Conservation (phyloP, 2,888 invertebrate genomes). For the Xestia ashworthii region DNA sequence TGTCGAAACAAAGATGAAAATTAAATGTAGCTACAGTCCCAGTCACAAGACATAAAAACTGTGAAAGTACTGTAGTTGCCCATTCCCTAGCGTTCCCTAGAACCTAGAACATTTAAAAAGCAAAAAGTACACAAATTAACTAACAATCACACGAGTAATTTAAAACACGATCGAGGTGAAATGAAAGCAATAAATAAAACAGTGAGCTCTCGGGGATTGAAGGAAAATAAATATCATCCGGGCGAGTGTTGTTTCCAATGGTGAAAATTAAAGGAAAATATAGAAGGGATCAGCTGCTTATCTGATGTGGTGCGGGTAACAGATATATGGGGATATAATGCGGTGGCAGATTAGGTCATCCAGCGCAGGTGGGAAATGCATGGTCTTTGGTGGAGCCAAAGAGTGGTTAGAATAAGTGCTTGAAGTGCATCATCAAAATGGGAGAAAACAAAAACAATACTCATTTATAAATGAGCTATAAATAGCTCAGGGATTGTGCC, state of each 20-base stretch:
- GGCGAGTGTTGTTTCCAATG: constrained; percentile 64
- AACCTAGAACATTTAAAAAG: constrained; percentile 64
- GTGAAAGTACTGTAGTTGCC: too few relatives aligned
- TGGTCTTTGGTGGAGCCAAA: neutral
- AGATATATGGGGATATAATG: constrained; percentile 39
- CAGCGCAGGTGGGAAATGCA: constrained; percentile 16
- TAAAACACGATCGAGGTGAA: constrained; percentile 80
- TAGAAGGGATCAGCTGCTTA: constrained; percentile 61
- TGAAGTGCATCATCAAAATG: neutral
- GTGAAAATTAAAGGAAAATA: constrained; percentile 66
- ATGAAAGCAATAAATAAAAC: constrained; percentile 81
- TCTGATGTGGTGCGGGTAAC: constrained; percentile 42
- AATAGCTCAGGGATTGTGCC: neutral
- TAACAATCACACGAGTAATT: constrained; percentile 81
- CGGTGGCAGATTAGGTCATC: constrained; percentile 29
- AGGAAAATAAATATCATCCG: constrained; percentile 75
- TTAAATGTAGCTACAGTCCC: too few relatives aligned
- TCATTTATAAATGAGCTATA: too few relatives aligned
- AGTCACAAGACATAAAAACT: too few relatives aligned
- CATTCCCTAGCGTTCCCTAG: too few relatives aligned
- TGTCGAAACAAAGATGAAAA: too few relatives aligned
- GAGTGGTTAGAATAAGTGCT: neutral
- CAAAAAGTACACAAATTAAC: constrained; percentile 75
- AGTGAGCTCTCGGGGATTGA: constrained; percentile 70
- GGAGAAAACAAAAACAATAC: too few relatives aligned